Evolutionary conservation across 1,140 invertebrate species (phyloP), one percentile per base, ranked within the genome.

Genomic region (Habropoda laboriosa): DNA sequence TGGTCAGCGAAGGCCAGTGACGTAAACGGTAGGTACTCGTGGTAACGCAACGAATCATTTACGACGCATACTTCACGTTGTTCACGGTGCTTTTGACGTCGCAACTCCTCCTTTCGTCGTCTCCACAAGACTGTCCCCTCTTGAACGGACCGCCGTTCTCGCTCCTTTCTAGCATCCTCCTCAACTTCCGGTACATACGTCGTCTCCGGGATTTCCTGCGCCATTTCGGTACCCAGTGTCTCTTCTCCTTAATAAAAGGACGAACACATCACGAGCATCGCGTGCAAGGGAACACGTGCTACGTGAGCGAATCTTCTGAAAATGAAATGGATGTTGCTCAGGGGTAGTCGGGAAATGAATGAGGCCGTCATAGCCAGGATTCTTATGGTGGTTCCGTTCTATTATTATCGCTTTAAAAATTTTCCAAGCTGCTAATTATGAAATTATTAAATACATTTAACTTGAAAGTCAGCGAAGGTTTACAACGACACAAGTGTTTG

Each of bases 21-120:
- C 80, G 74, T 77, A 71, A 71, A 79, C 66, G 58, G 58, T 45
- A 32, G 58, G 58, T 45, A 32, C 67, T 67, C 55, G n/a, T 60
- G 51, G 27, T 57, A 51, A 8, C 57, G 60, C 53, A 67, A 80
- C 24, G 76, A 64, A 38, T 75, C 79, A 61, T 86, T 86, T 82
- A 77, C 83, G 77, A 83, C 82, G 88, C 89, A 88, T 91, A 92
- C 92, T 88, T 92, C 88, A 81, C 78, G 86, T 73, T 92, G 92
- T 79, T 92, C 92, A n/a, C 86, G 88, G 80, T 90, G 90, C 75
- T 91, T 92, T 77, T 92, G 91, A 88, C 90, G 89, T 84, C 81
- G 85, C 35, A 90, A 72, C 89, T 92, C 89, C 88, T 91, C 91
- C 88, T 92, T 91, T 78, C 85, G 88, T 18, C 79, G 87, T 63